Conservation (phyloP, 2,113 vertebrate species). For the Eudyptes chrysolophus region DNA sequence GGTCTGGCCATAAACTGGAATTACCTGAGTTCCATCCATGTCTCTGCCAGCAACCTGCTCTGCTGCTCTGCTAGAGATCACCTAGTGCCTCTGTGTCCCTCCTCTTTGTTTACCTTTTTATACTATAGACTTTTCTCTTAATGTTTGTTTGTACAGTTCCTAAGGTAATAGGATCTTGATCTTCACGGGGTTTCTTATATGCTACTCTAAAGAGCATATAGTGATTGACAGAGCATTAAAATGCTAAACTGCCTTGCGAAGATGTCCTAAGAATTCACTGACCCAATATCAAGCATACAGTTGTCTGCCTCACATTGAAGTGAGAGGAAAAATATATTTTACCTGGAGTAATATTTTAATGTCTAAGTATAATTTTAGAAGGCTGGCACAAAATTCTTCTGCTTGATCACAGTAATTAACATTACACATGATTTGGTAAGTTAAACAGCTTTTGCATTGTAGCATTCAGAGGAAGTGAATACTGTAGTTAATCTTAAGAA, state of each 20-base stretch:
- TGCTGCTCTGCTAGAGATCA: neutral
- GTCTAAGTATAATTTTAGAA: neutral
- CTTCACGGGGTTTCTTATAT: neutral
- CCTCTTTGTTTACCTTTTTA: neutral
- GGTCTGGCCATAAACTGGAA: neutral
- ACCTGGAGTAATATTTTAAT: neutral
- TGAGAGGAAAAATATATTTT: neutral
- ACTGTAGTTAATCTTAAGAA: neutral
- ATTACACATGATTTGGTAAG: neutral
- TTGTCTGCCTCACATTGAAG: neutral
- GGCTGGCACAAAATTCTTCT: neutral
- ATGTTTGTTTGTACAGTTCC: neutral
- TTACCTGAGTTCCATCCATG: neutral
- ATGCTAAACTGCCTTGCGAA: neutral
- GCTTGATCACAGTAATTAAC: neutral
- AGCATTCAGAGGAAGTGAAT: neutral
- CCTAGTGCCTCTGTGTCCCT: neutral
- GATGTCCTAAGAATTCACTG: neutral
- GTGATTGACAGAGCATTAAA: neutral
- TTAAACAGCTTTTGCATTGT: neutral
- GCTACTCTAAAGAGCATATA: neutral
- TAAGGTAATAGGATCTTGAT: neutral
- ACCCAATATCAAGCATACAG: neutral
- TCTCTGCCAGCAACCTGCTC: neutral
- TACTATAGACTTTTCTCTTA: neutral